Evolutionary conservation across 2,113 vertebrate species (phyloP).

Genomic region (Anser brachyrhynchus): DNA sequence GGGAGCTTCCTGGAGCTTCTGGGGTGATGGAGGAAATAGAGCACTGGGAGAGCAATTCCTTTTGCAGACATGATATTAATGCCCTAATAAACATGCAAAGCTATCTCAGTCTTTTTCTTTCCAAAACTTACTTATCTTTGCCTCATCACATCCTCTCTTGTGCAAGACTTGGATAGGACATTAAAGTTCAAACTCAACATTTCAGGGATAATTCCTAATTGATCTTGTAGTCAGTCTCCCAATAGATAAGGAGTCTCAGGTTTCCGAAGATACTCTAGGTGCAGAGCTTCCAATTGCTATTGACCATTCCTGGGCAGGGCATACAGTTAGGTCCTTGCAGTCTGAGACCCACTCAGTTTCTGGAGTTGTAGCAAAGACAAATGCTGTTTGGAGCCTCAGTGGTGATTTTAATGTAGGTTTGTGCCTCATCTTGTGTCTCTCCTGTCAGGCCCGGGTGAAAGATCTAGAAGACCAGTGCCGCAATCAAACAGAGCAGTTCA

Average conservation of each 20-base stretch:
- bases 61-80: not conserved
- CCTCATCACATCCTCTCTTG: not conserved
- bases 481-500: constrained; percentile 93
- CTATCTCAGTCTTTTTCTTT: not conserved
- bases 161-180: not conserved
- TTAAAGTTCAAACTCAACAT: not conserved
- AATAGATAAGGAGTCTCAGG: not conserved
- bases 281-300: not conserved
- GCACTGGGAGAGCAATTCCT: not conserved
- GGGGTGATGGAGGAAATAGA: not conserved
- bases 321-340: not conserved
- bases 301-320: not conserved
- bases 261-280: not conserved
- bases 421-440: not conserved
- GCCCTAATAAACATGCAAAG: not conserved
- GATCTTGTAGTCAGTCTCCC: not conserved
- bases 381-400: not conserved
- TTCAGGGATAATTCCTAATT: not conserved
- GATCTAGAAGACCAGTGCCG: constrained; percentile 96
- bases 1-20: not conserved
- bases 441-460: constrained; percentile 87
- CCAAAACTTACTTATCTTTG: not conserved
- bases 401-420: not conserved
- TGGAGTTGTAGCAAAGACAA: not conserved
- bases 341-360: not conserved